These are phyloP conservation scores for Corydoras sp. DNA, from an alignment of 2,113 vertebrate species.

Conservation along the genomic window DNA sequence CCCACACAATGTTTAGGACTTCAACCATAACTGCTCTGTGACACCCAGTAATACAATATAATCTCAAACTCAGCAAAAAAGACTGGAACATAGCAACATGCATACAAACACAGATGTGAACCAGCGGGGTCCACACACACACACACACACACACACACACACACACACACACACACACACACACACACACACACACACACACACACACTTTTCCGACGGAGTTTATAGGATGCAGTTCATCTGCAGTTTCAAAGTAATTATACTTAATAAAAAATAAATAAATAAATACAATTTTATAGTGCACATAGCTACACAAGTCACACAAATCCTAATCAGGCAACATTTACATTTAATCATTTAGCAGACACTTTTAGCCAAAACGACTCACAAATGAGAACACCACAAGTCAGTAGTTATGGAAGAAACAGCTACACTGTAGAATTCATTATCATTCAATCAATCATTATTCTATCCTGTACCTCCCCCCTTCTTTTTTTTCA, in stretches of 20 bases:
- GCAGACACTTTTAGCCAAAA: too few relatives aligned
- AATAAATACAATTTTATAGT: too few relatives aligned
- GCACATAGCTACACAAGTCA: too few relatives aligned
- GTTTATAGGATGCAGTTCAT: constrained; percentile 22
- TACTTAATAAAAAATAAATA: constrained; percentile 8
- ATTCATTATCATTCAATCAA: too few relatives aligned
- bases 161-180: constrained; percentile 19
- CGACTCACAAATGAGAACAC: too few relatives aligned
- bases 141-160: not conserved
- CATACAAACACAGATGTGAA: constrained; percentile 47
- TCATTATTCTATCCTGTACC: too few relatives aligned
- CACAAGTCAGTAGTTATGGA: too few relatives aligned
- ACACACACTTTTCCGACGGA: constrained; percentile 15
- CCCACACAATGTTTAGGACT: not conserved
- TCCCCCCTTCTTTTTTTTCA: too few relatives aligned
- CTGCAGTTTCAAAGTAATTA: constrained; percentile 30
- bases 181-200: constrained; percentile 16
- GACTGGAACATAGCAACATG: constrained; percentile 35
- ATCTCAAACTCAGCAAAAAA: constrained; percentile 22
- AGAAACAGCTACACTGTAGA: too few relatives aligned
- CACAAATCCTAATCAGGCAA: too few relatives aligned
- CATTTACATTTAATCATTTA: too few relatives aligned
- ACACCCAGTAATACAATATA: constrained; percentile 17
- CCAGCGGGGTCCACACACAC: constrained; percentile 2
- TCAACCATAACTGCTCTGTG: not conserved